These are phyloP conservation scores for Lepidocyrtoides sp. DNA, from an alignment of 2,888 invertebrate genomes.

Conservation along the genomic window DNA sequence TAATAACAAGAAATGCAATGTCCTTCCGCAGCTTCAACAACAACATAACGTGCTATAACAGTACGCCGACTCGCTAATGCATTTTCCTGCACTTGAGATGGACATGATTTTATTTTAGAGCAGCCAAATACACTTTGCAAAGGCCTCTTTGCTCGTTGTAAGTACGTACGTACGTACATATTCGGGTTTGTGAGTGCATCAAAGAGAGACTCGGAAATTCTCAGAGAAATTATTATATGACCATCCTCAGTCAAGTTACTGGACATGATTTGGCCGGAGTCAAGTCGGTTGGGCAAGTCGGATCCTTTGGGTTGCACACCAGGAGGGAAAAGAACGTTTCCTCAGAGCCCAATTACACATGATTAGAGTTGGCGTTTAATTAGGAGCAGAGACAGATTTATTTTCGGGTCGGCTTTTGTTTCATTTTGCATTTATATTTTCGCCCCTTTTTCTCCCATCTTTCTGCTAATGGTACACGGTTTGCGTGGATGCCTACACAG, in stretches of 20 bases:
- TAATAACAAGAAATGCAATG: conserved; percentile 38
- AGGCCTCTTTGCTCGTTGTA: not conserved
- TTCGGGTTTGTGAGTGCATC: too few relatives aligned
- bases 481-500: too few relatives aligned
- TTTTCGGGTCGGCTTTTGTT: conserved; percentile 83
- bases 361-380: conserved; percentile 85
- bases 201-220: too few relatives aligned
- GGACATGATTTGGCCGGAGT: conserved; percentile 84
- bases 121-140: not conserved
- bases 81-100: not conserved
- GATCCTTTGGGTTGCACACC: conserved; percentile 83
- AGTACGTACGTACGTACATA: not conserved
- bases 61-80: not conserved
- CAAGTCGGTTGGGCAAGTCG: conserved; percentile 80
- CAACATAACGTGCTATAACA: not conserved
- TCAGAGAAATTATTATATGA: not conserved
- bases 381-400: conserved; percentile 85
- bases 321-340: conserved; percentile 82
- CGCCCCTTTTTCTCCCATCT: not conserved
- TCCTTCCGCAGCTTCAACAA: not conserved
- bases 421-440: conserved; percentile 57
- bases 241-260: conserved; percentile 70
- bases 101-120: not conserved
- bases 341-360: conserved; percentile 85
- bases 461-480: not conserved